These are phyloP conservation scores for Lithophane leautieri DNA, from an alignment of 2,888 invertebrate genomes.

Conservation along the genomic window DNA sequence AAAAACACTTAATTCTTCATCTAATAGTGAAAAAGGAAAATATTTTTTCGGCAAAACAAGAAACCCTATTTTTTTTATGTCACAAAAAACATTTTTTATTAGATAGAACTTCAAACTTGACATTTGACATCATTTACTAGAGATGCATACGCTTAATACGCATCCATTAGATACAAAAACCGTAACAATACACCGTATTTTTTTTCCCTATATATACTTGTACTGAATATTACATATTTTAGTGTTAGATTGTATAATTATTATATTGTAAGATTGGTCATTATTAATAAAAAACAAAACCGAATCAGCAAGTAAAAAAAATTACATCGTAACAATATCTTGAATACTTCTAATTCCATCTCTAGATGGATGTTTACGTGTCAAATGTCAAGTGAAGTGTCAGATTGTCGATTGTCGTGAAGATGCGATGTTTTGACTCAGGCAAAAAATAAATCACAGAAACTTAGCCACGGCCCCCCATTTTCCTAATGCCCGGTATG, in stretches of 20 bases:
- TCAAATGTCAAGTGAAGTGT: conserved; percentile 63
- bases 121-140: conserved; percentile 3
- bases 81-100: conserved; percentile 8
- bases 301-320: no score
- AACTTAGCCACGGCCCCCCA: conserved; percentile 21
- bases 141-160: conserved; percentile 9
- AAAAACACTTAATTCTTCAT: conserved; percentile 4
- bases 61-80: conserved; percentile 15
- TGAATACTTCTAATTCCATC: not conserved
- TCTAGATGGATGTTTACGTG: conserved; percentile 63
- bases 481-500: conserved; percentile 61
- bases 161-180: not conserved
- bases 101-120: not conserved
- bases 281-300: no score
- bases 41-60: conserved; percentile 48
- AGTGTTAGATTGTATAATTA: no score
- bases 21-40: not conserved
- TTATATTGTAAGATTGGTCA: no score
- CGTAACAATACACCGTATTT: not conserved
- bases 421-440: conserved; percentile 60
- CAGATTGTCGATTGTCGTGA: conserved; percentile 37
- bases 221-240: no score
- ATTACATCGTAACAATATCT: not conserved
- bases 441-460: conserved; percentile 42
- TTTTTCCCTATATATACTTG: no score